Base-by-base conservation (phyloP, 2,113 vertebrate genomes). In the Xenopus tropicalis region DNA sequence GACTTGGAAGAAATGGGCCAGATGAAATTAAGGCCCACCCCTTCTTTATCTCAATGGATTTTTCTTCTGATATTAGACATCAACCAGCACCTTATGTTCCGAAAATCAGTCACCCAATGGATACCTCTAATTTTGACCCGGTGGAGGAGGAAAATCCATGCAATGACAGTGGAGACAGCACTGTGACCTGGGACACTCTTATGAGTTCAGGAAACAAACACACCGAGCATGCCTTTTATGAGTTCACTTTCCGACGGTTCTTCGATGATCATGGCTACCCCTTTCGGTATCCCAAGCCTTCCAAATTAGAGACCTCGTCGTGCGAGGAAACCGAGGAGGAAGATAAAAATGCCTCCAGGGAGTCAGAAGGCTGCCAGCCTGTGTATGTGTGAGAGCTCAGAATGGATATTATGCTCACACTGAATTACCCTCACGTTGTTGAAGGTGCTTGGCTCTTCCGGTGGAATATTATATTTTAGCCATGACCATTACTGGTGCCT, bases 71-170 rank as follows among this genome's bases (percentile, higher is more conserved):
- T 66, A 92, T 96, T 79, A 93, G 97, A 23, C 94, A 92, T 82
- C 97, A 98, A 81, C 94, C 92, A 0, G 97, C 97, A 17, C 96
- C 96, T 13, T 98, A 97, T 25, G 85, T 95, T 63, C 97, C 97
- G 79, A 98, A 95, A 82, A 96, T 99, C 77, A 92, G 94, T 80
- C 97, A 99, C 83, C 95, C 95, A 3, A 99, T 96, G 94, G 97
- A 99, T 87, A 99, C 97, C 13, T 99, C 97, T n/a, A 99, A 99
- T 87, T 99, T 99, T 54, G 97, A 99, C 84, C 97, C 97, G 0
- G 94, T 99, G 57, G 97, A 98, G 71, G 97, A 98, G 74, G 97
- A 98, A 61, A 88, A 91, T 51, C 94, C 94, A 0, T 96, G 94
- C 93, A 91, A 90, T 0, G 91, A 94, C 66, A 97, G 95, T 0